Base-by-base conservation (phyloP, 2,113 vertebrate species). In the Centrocercus urophasianus region DNA sequence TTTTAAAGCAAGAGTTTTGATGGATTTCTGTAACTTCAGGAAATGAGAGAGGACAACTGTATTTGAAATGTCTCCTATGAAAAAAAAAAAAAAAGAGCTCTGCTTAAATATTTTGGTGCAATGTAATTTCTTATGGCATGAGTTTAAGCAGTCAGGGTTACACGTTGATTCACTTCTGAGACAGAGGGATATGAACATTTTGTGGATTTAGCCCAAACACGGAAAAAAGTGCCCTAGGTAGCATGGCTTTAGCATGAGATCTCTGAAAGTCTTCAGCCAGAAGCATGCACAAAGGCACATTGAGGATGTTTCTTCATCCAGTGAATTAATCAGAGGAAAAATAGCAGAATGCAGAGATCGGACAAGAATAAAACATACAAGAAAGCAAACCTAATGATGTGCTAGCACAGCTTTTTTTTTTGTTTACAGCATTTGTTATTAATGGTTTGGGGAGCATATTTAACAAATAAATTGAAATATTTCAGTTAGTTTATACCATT, bases 281-380 rank as follows among this genome's bases (percentile, higher is more conserved):
- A 27, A 27, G 78, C 2, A 0, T 19, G 45, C 45, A 28, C 52
- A 42, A 50, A 78, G 66, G n/a, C 25, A 48, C 24, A 9, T 45
- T 34, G 24, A 59, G 76, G 27, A 12, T 22, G 3, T 7, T 43
- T 40, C 15, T n/a, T 50, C 1, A 0, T 57, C 56, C 25, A 2
- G 6, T 36, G 78, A 38, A 15, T 59, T 80, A 48, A 36, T 19
- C 43, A 24, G 17, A 15, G 63, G n/a, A 40, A 72, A 80, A 77
- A 2, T 21, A 40, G 8, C 50, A 30, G 21, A 42, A 18, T 10
- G 36, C 27, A 56, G 30, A 38, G 16, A 0, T 42, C 28, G 57
- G 57, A 45, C 27, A 38, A 47, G 45, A 28, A 47, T 6, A 7
- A 47, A 65, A 12, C 8, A 8, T 3, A 10, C 11, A 47, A 27